Conservation (phyloP, 2,113 vertebrate species). For the Rattus rattus region DNA sequence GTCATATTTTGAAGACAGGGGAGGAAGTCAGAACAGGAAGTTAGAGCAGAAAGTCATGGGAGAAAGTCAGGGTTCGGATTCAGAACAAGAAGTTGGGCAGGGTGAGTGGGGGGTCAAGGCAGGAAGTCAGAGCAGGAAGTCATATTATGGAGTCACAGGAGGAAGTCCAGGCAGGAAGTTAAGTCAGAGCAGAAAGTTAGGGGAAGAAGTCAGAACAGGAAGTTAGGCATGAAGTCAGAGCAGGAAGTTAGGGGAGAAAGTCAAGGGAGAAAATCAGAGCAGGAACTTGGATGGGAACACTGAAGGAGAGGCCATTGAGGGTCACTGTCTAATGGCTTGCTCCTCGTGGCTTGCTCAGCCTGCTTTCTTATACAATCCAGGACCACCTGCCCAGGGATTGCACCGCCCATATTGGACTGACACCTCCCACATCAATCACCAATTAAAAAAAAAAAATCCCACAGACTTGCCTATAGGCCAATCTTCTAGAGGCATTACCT, state of each 20-base stretch:
- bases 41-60: neutral
- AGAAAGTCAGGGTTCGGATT: neutral
- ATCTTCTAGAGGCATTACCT: neutral
- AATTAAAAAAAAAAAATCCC: neutral
- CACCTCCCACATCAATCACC: neutral
- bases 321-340: neutral
- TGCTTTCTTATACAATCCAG: neutral
- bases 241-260: neutral
- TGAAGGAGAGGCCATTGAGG: neutral
- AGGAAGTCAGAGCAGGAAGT: neutral
- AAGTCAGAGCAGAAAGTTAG: neutral
- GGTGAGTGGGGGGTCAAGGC: neutral
- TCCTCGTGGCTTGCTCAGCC: neutral
- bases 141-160: no score
- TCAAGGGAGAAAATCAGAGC: neutral
- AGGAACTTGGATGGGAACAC: neutral
- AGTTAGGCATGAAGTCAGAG: neutral
- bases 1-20: no score
- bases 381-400: neutral
- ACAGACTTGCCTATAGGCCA: neutral
- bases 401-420: neutral
- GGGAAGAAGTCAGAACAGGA: neutral
- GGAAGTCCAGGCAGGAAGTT: no score
- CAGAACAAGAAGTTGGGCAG: no score
- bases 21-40: neutral